These are phyloP conservation scores for Trachelus tabidus DNA, from an alignment of 2,888 invertebrate species.

Conservation along the genomic window DNA sequence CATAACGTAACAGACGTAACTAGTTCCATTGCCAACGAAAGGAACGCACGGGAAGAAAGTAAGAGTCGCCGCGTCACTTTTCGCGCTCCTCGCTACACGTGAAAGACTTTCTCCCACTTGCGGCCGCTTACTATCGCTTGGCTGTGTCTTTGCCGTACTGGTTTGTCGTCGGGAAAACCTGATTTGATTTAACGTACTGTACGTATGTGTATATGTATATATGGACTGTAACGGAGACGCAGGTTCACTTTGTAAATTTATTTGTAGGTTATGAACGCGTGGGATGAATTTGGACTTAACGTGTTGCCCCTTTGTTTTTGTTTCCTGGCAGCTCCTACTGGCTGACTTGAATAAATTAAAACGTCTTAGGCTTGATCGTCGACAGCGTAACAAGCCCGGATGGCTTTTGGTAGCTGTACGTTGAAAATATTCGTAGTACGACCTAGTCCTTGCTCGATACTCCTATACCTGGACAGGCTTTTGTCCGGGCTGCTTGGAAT, in stretches of 20 bases:
- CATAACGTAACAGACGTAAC: slow-evolving; percentile 61
- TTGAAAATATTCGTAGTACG: not conserved
- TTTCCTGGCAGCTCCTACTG: not conserved
- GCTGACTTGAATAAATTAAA: not conserved
- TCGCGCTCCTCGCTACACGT: slow-evolving; percentile 30
- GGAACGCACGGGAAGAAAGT: slow-evolving; percentile 33
- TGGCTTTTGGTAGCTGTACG: not conserved
- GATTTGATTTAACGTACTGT: not conserved
- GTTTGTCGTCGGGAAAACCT: not conserved
- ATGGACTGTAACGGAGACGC: not conserved
- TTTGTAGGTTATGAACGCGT: not conserved
- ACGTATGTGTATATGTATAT: not conserved
- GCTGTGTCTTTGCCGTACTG: not conserved
- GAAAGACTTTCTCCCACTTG: slow-evolving; percentile 8
- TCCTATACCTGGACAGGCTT: not conserved
- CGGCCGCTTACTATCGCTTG: not conserved
- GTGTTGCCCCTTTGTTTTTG: not conserved
- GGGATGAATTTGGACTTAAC: not conserved
- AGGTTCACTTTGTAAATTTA: not conserved
- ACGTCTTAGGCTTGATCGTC: not conserved
- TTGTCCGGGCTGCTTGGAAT: not conserved
- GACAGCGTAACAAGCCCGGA: not conserved
- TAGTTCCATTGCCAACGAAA: slow-evolving; percentile 65
- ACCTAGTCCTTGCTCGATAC: not conserved
- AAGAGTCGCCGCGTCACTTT: slow-evolving; percentile 58